Evolutionary conservation across 2,888 invertebrate species (phyloP).

Genomic region (Acronicta psi): DNA sequence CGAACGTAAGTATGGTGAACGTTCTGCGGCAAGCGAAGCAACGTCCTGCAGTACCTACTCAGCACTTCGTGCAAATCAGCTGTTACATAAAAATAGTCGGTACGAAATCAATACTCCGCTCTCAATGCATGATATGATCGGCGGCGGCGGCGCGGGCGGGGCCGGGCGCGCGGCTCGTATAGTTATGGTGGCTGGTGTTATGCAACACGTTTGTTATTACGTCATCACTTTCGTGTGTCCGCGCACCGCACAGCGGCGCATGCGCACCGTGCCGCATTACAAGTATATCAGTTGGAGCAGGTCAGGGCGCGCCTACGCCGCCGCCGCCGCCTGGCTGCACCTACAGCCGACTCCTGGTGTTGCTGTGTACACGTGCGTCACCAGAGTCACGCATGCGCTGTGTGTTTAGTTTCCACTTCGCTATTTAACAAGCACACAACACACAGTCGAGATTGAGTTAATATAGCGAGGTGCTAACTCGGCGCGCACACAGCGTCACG

Average conservation of each 20-base stretch:
- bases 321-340: too few species aligned
- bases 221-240: slow-evolving; percentile 11
- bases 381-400: background rate
- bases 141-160: background rate
- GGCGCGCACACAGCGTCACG: background rate
- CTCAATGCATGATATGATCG: slow-evolving; percentile 8
- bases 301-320: background rate
- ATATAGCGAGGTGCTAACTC: slow-evolving; percentile 16
- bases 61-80: slow-evolving; percentile 12
- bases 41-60: slow-evolving; percentile 19
- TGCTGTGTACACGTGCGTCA: background rate
- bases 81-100: slow-evolving; percentile 31
- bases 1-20: too few species aligned
- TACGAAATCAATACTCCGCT: slow-evolving; percentile 30
- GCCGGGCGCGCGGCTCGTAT: background rate
- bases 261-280: background rate
- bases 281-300: slow-evolving; percentile 4
- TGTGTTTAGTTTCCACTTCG: slow-evolving; percentile 29
- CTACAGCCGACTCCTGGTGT: too few species aligned
- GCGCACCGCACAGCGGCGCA: background rate
- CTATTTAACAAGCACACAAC: slow-evolving; percentile 18
- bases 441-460: background rate
- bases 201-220: slow-evolving; percentile 4
- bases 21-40: background rate
- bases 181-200: background rate